Conservation (phyloP, 2,113 vertebrate genomes). For the Psilopogon haemacephalus region DNA sequence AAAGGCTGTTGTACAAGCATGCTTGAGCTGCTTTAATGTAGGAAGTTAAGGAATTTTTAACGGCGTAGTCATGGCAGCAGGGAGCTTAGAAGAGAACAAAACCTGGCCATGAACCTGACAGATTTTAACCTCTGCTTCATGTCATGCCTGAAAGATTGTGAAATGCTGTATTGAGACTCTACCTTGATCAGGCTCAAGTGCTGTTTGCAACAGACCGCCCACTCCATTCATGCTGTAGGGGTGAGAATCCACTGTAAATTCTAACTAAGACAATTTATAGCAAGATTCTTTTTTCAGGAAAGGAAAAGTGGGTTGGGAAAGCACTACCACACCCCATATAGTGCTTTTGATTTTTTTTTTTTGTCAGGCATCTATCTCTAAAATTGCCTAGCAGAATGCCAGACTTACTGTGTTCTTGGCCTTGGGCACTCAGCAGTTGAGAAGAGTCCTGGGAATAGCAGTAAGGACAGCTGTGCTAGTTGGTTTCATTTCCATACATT, state of each 20-base stretch:
- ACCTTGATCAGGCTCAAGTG: neutral
- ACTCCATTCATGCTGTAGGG: neutral
- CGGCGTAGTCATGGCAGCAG: neutral
- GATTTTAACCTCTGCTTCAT: neutral
- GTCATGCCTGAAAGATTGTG: neutral
- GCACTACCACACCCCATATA: neutral
- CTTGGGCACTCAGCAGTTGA: neutral
- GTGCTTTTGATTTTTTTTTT: neutral
- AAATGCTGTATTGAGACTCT: accelerated
- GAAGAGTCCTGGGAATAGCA: neutral
- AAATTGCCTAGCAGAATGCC: neutral
- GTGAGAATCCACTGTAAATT: neutral
- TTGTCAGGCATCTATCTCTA: neutral
- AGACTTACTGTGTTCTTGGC: neutral
- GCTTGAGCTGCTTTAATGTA: neutral
- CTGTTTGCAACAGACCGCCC: neutral
- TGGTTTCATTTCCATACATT: neutral
- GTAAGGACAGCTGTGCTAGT: neutral
- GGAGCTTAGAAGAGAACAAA: neutral
- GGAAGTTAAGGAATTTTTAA: neutral
- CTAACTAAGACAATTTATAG: neutral
- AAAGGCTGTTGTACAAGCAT: neutral
- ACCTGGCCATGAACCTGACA: neutral
- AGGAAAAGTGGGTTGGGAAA: neutral
- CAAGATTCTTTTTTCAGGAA: neutral